Evolutionary conservation across 2,113 vertebrate genomes (phyloP).

Genomic region (Pseudopipra pipra): DNA sequence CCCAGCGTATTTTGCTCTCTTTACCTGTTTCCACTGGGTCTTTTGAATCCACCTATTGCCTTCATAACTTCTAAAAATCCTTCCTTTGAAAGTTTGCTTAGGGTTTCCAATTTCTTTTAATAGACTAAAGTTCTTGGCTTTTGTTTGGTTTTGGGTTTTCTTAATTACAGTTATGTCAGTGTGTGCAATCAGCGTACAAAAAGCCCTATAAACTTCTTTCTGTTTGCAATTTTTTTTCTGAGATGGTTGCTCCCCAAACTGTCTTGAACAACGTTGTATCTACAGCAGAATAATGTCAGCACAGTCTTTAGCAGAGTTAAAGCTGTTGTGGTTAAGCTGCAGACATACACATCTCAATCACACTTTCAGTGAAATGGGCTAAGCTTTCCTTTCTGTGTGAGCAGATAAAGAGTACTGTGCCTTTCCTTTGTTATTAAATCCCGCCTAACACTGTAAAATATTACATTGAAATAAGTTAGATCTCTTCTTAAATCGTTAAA

Average conservation of each 20-base stretch:
- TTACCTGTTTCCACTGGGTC: conserved; percentile 2
- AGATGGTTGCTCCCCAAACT: conserved; percentile 39
- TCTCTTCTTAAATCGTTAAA: background rate
- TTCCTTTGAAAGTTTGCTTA: conserved; percentile 21
- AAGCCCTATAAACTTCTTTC: conserved; percentile 32
- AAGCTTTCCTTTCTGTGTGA: background rate
- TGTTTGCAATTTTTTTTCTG: conserved; percentile 38
- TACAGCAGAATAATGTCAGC: background rate
- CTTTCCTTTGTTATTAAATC: conserved; percentile 11
- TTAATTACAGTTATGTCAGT: conserved; percentile 24
- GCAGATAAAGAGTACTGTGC: background rate
- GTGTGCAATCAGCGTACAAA: conserved; percentile 11
- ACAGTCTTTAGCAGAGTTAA: conserved; percentile 24
- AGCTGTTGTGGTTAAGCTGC: background rate
- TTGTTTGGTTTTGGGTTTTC: background rate
- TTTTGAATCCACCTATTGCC: background rate
- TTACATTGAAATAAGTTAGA: background rate
- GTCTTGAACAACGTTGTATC: background rate
- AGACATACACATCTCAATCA: background rate
- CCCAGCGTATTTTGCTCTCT: background rate
- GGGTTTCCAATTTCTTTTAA: conserved; percentile 19
- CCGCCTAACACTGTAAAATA: conserved; percentile 5
- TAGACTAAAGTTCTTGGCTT: background rate
- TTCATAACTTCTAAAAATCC: conserved; percentile 22
- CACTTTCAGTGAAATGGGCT: background rate